phyloP scores from a whole-genome alignment of 2,797 vertebrate species.

The Anguilla obscura region DNA sequence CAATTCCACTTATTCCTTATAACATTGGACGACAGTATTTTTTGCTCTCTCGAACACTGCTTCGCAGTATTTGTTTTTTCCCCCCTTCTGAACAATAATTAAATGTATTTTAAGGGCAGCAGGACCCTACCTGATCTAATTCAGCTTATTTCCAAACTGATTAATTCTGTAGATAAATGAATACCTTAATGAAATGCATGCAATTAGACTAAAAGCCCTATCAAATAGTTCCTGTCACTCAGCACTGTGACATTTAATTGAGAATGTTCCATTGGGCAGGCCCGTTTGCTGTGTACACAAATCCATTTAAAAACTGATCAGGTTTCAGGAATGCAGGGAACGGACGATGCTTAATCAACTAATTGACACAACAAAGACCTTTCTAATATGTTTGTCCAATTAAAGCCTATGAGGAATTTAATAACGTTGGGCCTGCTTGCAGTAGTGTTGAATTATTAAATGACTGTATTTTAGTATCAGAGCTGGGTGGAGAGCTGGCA shows the following conservation, averaged over 20 bases:
- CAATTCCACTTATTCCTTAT: constrained; percentile 24
- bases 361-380: constrained; percentile 90
- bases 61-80: constrained; percentile 32
- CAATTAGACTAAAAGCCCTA: constrained; percentile 95
- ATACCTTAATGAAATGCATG: constrained; percentile 87
- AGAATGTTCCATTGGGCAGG: constrained; percentile 78
- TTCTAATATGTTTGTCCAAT: constrained; percentile 72
- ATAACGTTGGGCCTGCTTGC: constrained; percentile 67
- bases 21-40: neutral
- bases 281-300: constrained; percentile 77
- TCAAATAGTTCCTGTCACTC: constrained; percentile 83
- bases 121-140: constrained; percentile 48
- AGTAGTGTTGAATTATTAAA: constrained; percentile 74
- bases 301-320: constrained; percentile 82
- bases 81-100: constrained; percentile 49
- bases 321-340: constrained; percentile 78
- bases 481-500: constrained; percentile 28
- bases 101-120: constrained; percentile 55
- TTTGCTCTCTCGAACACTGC: constrained; percentile 17
- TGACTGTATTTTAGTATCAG: constrained; percentile 44
- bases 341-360: constrained; percentile 88
- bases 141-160: constrained; percentile 63
- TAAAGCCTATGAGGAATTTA: constrained; percentile 72
- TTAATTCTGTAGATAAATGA: constrained; percentile 79
- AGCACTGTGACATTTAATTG: constrained; percentile 83